Conservation (phyloP, 2,113 vertebrate genomes). For the Microcebus murinus region DNA sequence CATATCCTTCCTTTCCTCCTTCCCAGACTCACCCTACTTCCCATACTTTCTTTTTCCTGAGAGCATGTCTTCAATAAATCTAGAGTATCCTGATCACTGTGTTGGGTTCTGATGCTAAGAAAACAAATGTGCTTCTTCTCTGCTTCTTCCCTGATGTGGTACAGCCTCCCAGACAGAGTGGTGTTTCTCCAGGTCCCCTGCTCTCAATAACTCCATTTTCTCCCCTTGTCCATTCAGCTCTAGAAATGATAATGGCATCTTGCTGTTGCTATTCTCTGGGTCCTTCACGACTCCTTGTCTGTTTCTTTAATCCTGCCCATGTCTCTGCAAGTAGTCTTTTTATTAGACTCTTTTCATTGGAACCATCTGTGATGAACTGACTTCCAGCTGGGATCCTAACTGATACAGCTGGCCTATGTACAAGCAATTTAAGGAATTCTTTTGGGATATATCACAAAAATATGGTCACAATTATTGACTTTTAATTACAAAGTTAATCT, state of each 20-base stretch:
- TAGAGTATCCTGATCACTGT: neutral
- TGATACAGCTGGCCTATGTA: neutral
- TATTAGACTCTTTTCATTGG: slow-evolving; percentile 30
- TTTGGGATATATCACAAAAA: neutral
- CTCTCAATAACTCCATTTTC: neutral
- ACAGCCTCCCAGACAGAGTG: neutral
- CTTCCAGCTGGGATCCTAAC: neutral
- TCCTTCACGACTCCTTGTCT: neutral
- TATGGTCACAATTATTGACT: neutral
- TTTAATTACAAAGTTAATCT: neutral
- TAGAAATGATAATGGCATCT: slow-evolving; percentile 36
- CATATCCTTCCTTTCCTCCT: neutral
- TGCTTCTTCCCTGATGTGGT: neutral
- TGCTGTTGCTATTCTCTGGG: neutral
- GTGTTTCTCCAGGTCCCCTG: neutral
- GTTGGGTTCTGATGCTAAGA: neutral
- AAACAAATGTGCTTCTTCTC: neutral
- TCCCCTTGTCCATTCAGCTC: neutral
- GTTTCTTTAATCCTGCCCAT: slow-evolving; percentile 35
- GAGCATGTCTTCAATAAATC: neutral
- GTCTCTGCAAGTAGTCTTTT: neutral
- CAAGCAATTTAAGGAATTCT: neutral
- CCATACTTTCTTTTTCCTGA: neutral
- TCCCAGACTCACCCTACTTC: neutral
- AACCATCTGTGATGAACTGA: slow-evolving; percentile 35